These are phyloP conservation scores for Diphyllodes magnificus DNA, from an alignment of 2,113 vertebrate genomes.

Conservation along the genomic window DNA sequence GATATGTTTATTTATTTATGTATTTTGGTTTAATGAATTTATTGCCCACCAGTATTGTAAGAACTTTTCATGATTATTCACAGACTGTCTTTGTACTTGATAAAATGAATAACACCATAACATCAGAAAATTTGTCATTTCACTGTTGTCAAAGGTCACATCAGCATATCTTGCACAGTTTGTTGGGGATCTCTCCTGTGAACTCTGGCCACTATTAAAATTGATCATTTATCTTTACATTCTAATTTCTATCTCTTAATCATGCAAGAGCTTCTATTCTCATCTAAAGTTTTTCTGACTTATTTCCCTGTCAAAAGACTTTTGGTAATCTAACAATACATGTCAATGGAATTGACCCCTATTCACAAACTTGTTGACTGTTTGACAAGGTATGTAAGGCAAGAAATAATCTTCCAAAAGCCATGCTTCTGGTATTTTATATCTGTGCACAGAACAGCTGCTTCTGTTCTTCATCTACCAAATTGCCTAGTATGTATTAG, in stretches of 20 bases:
- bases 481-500: neutral
- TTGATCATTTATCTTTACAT: fast-evolving
- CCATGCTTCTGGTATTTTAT: neutral
- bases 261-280: neutral
- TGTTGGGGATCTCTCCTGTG: neutral
- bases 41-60: neutral
- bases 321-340: neutral
- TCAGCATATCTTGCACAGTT: neutral
- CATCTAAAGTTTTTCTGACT: neutral
- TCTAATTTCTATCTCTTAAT: neutral
- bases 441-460: neutral
- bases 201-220: neutral
- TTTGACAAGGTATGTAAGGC: neutral
- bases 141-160: neutral
- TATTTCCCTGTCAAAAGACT: neutral
- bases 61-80: neutral
- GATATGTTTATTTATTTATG: neutral
- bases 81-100: neutral
- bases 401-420: neutral
- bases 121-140: neutral
- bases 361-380: neutral
- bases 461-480: neutral
- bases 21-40: neutral
- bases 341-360: neutral
- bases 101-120: neutral